Evolutionary conservation across 2,113 vertebrate species (phyloP), one percentile per base, ranked within the genome.

Genomic region (Siniperca knerii): DNA sequence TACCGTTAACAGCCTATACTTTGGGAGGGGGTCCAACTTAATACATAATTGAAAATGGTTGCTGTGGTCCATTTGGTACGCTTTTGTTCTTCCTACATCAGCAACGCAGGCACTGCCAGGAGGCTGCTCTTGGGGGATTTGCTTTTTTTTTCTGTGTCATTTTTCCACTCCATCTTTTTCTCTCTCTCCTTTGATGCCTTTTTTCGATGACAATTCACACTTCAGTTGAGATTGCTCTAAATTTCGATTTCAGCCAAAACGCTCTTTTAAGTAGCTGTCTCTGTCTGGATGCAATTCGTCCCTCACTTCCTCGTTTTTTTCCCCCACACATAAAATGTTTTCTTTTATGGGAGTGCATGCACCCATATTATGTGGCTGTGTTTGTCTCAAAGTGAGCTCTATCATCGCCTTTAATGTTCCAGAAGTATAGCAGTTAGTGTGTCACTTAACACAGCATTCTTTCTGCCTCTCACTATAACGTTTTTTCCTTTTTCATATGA

Each of bases 21-120:
- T 61, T 64, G 75, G 88, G 87, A 82, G 79, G 75, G 80, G 77
- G 81, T 75, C 82, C 75, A 87, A 88, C 82, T 89, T 89, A 83
- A 93, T 94, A 85, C 85, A 90, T 95, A 92, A 95, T 94, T 95
- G 92, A 91, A 93, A 93, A 94, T 88, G 73, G 82, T 80, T 83
- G 89, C 89, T 48, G 58, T 91, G 91, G 93, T 92, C 93, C 92
- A 94, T 94, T 94, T 94, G 83, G 83, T 65, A 73, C 80, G 86
- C 92, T 89, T 94, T 93, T 93, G 90, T 94, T 93, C 89, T 84
- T 76, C 82, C 85, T 81, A 79, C 89, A 93, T 93, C 91, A 92
- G 92, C 91, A 89, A 65, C 42, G 18, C 91, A 68, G 69, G 29
- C 81, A 67, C 61, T 4, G 83, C 89, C 83, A 79, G 81, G 71